Evolutionary conservation across 2,888 invertebrate genomes (phyloP), one percentile per base, ranked within the genome.

Genomic region (Cyclophora punctaria): DNA sequence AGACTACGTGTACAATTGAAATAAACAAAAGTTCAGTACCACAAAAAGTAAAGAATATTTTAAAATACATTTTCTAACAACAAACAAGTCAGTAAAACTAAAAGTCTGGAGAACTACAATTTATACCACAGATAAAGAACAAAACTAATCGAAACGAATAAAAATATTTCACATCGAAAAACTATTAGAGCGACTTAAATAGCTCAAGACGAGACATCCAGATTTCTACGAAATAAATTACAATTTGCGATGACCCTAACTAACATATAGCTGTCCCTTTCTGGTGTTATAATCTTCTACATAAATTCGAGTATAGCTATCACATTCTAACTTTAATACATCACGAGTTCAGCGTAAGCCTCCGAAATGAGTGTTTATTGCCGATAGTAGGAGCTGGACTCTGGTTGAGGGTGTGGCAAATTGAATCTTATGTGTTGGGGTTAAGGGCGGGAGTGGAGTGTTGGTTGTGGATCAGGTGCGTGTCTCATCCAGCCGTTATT

Each of bases 281-380:
- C 72, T 56, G 57, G 54, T 67, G 47, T 60, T 66, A 62, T 75
- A 75, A 75, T 76, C 70, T 66, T 58, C 60, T 58, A 65, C 37
- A 37, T 67, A 66, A 56, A 46, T 55, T 57, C 60, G 63, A 63
- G 66, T 75, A 72, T 74, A 71, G 69, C 69, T 68, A 67, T 81
- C 82, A 71, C 76, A 65, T 72, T 80, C 69, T 61, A 63, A 68
- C 78, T 72, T 73, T 66, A 69, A 80, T 83, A 80, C 71, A 79
- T 85, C 83, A 83, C 73, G 62, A 64, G 56, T 66, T 67, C 70
- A 80, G 74, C 75, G 66, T 70, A 75, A 84, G 80, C 80, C 71
- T 67, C 69, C 73, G 71, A 79, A 84, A 87, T 79, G 79, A 84
- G 84, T 84, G 84, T 86, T 86, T 87, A 87, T 85, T 73, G 78